Base-by-base conservation (phyloP, 1,140 invertebrate genomes). In the Micrasema longulum region DNA sequence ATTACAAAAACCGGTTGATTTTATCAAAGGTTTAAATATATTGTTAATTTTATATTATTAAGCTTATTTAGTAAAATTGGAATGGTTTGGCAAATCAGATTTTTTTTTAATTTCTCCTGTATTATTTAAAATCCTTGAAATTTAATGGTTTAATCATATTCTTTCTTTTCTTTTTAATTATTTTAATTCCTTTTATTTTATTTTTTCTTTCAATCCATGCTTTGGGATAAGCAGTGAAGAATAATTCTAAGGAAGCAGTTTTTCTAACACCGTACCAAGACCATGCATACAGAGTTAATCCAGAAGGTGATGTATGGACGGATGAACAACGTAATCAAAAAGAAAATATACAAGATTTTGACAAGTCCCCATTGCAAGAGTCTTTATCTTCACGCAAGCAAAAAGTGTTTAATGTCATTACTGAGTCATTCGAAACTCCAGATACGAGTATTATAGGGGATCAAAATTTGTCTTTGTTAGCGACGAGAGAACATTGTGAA, bases 391-490 rank as follows among this genome's bases (percentile, higher is more conserved):
- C 20, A 16, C 53, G 31, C 6, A 76, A 73, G 36, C 60, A 70
- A 45, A 71, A 73, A 68, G 45, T 76, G 11, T 76, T 66, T 57
- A 76, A 76, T 55, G 41, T 62, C 22, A 26, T 75, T 0, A 72
- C 74, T 12, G 70, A 75, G 36, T 72, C 74, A 26, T 75, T 75
- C 31, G 74, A 75, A 60, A 66, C 74, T 57, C 74, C 74, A 9
- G 41, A 75, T 60, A 67, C 63, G 9, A 68, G 47, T 18, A 64
- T 67, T 22, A 18, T 14, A 14, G 36, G 47, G n/a, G 62, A 65
- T 69, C n/a, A 38, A 38, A 64, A 64, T 64, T 23, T 31, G 12
- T 64, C 60, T 38, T 31, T 38, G n/a, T 41, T 22, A 20, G 47
- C 31, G 3, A 18, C 1, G 41, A 16, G 31, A 62, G 55, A 73